Evolutionary conservation across 2,888 invertebrate genomes (phyloP).

Genomic region (Diarsia dahlii): DNA sequence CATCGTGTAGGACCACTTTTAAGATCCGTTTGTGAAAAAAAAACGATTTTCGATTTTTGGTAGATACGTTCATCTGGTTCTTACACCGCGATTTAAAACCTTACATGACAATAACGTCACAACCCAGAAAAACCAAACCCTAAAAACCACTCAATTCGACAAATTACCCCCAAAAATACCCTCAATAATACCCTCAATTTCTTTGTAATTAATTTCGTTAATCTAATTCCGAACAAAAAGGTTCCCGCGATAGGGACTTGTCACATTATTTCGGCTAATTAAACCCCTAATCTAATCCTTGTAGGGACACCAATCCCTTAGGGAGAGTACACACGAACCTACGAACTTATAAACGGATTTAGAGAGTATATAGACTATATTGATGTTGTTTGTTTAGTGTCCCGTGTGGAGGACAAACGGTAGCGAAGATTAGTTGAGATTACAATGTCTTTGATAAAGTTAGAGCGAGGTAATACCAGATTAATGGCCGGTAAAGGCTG

Average conservation of each 20-base stretch:
- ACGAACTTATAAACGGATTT: slow-evolving; percentile 46
- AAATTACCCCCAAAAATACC: slow-evolving; percentile 1
- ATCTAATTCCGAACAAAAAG: slow-evolving; percentile 53
- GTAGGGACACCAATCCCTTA: slow-evolving; percentile 42
- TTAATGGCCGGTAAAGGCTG: background rate
- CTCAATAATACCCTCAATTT: slow-evolving; percentile 23
- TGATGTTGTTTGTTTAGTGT: slow-evolving; percentile 23
- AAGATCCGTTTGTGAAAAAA: too few species aligned
- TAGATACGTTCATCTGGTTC: too few species aligned
- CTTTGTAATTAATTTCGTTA: slow-evolving; percentile 57
- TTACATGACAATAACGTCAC: background rate
- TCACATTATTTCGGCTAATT: slow-evolving; percentile 64
- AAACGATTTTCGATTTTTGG: too few species aligned
- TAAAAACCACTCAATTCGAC: background rate
- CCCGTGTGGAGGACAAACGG: background rate
- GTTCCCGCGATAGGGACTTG: slow-evolving; percentile 43
- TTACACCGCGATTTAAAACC: too few species aligned
- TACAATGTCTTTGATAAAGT: background rate
- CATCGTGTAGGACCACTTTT: too few species aligned
- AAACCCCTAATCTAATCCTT: slow-evolving; percentile 59
- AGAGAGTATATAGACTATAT: slow-evolving; percentile 22
- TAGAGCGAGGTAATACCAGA: background rate
- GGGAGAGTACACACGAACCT: slow-evolving; percentile 26
- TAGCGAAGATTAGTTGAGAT: background rate
- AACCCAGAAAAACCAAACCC: background rate